Base-by-base conservation (phyloP, 2,797 vertebrate species). In the Hybognathus amarus region DNA sequence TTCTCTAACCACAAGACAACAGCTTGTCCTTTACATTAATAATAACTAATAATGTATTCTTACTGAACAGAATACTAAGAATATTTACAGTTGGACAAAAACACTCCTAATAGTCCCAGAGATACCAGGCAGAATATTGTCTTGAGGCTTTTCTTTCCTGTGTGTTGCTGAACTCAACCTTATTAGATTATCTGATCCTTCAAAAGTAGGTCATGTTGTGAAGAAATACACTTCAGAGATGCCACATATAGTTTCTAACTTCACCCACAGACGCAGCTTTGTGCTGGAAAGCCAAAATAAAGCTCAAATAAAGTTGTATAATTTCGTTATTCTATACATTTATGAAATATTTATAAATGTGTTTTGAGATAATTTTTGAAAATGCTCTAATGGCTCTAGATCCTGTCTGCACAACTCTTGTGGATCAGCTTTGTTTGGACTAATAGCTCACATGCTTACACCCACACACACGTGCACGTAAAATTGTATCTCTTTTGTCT, bases 181-280 rank as follows among this genome's bases (percentile, higher is more conserved):
- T 73, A 84, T 83, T 86, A 86, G 85, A 64, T 86, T 86, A 83
- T 82, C n/a, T 87, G 83, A 87, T 87, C 74, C 79, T 77, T 36
- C 27, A 47, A 50, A 86, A 85, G 64, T 83, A 80, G 81, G 85
- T 83, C 81, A 80, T 12, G 15, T 20, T 18, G 59, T 77, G 76
- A 40, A 42, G 33, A 33, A 78, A 30, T 50, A 66, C 40, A 81
- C 36, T 74, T 73, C 66, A 22, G 38, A 59, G 63, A 66, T 75
- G 40, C 50, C 13, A 15, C n/a, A 76, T 38, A 61, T 40, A 18
- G 12, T 47, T 64, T 50, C 20, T 22, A 7, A 45, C 56, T 45
- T 10, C 56, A 50, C 13, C 40, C 33, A 47, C 56, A 50, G 68
- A 71, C 20, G 7, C 10, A 30, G 18, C 22, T 17, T 52, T 52